Evolutionary conservation across 2,797 vertebrate genomes (phyloP), one percentile per base, ranked within the genome.

Genomic region (Myoxocephalus aenaeus): DNA sequence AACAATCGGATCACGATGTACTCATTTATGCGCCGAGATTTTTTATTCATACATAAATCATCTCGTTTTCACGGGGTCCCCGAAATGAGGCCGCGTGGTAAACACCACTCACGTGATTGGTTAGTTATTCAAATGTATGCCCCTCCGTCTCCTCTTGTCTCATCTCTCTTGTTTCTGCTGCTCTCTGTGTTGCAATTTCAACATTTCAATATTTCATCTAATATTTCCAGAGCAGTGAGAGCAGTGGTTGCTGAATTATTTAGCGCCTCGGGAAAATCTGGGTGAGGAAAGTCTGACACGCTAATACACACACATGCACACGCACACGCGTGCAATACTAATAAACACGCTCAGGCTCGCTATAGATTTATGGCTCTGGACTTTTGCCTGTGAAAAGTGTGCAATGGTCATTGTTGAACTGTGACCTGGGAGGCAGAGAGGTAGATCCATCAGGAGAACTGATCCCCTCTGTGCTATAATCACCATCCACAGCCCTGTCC

Each of bases 201-300:
- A 89, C 83, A 87, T 91, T 89, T 92, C 87, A 92, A 92, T 89
- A 91, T 91, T 93, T 90, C 71, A 89, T 93, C 84, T 89, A 88
- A 90, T 89, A 91, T 90, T 90, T 88, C 84, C 81, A 66, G 63
- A 87, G 86, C 85, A 81, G 75, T 82, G 75, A 82, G 84, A 86
- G 84, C 69, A 71, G 65, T 27, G n/a, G 59, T 61, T 46, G 46
- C 65, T 93, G 84, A 93, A 93, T 92, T 90, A 93, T 93, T 92
- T 87, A 92, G 57, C 66, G 57, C 50, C 65, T 50, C 36, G 5
- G 20, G 79, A 91, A 42, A 88, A 90, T 90, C 85, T 87, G 78
- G 77, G 75, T 81, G 81, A 86, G 22, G 63, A 79, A 83, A 34
- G 68, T 56, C 77, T 82, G 79, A 84, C 69, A 72, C 64, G 66